Conservation (phyloP, 2,797 vertebrate species). For the Pseudotriccus pelzelni region DNA sequence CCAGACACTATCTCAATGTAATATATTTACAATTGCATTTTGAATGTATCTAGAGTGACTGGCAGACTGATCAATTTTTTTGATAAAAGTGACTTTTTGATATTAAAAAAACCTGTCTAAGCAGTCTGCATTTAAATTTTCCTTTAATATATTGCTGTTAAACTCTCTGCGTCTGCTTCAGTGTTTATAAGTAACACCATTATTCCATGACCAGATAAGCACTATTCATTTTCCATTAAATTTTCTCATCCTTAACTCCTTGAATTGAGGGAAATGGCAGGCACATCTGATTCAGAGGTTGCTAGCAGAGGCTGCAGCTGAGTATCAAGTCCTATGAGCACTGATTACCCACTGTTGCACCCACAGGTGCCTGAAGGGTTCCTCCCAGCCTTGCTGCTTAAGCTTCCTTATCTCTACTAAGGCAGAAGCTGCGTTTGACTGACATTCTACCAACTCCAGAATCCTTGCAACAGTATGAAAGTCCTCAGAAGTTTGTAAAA, state of each 20-base stretch:
- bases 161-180: neutral
- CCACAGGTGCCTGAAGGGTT: neutral
- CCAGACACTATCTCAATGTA: neutral
- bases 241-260: neutral
- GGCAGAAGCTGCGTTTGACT: neutral
- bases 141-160: neutral
- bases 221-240: neutral
- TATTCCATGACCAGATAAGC: neutral
- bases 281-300: neutral
- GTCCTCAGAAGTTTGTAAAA: neutral
- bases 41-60: neutral
- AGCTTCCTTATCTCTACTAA: neutral
- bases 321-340: neutral
- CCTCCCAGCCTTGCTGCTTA: neutral
- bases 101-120: neutral
- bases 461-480: neutral
- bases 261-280: neutral
- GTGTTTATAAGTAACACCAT: neutral
- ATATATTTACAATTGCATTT: constrained; percentile 26
- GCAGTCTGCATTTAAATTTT: constrained; percentile 10
- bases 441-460: neutral
- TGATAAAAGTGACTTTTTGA: neutral
- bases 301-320: neutral
- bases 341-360: neutral
- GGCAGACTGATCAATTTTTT: constrained; percentile 12